Percentiles rank a stretch among this genome's conserved stretches.
Conservation (phyloP, 2,113 vertebrate species). For the Condylura cristata region DNA sequence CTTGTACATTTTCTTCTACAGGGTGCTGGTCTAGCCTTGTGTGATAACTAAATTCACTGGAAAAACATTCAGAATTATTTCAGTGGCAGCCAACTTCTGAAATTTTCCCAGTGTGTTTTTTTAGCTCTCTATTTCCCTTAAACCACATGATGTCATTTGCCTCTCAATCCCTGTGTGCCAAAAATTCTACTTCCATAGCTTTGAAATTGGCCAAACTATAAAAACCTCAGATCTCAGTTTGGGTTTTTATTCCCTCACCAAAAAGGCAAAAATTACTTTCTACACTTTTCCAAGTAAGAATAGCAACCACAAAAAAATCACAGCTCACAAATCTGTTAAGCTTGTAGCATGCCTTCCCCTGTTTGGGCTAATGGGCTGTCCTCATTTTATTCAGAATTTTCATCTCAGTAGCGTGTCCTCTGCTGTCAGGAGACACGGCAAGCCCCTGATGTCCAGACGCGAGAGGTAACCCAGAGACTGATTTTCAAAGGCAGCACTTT, state of each 20-base stretch:
- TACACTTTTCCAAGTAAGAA: constrained; percentile 75
- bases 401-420: constrained; percentile 59
- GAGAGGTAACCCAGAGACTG: constrained; percentile 61
- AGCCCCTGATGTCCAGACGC: constrained; percentile 35
- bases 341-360: neutral
- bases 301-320: constrained; percentile 74
- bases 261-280: constrained; percentile 60
- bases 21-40: constrained; percentile 48
- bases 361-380: constrained; percentile 38
- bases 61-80: constrained; percentile 60
- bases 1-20: neutral
- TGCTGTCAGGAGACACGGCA: constrained; percentile 40
- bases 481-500: constrained; percentile 67
- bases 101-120: constrained; percentile 70
- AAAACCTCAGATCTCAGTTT: constrained; percentile 79
- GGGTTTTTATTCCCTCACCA: constrained; percentile 42
- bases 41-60: constrained; percentile 70
- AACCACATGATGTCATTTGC: constrained; percentile 81
- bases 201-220: constrained; percentile 83
- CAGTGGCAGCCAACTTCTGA: constrained; percentile 71
- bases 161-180: constrained; percentile 72
- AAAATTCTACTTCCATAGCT: constrained; percentile 80
- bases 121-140: constrained; percentile 81
- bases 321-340: constrained; percentile 28
- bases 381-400: constrained; percentile 63